These are phyloP conservation scores for Bubalus kerabau DNA, from an alignment of 2,113 vertebrate genomes.

Conservation along the genomic window DNA sequence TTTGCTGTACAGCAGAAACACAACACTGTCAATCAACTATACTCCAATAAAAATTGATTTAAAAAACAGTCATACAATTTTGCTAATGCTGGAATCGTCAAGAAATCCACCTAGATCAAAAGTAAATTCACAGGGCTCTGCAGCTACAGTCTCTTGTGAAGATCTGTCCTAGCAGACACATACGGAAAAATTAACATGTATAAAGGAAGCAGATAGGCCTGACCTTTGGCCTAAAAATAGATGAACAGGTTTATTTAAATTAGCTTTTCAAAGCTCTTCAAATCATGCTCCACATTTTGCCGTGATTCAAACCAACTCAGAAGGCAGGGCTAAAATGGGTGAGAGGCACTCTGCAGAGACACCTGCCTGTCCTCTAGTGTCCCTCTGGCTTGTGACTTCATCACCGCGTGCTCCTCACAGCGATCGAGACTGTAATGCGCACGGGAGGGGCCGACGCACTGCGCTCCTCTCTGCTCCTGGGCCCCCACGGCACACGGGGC, in stretches of 20 bases:
- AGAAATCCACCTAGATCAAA: neutral
- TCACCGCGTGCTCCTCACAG: neutral
- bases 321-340: neutral
- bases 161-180: neutral
- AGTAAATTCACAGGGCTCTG: neutral
- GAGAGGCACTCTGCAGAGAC: neutral
- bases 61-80: neutral
- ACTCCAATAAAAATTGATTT: neutral
- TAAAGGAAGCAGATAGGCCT: neutral
- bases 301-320: neutral
- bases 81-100: neutral
- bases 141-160: neutral
- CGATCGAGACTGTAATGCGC: neutral
- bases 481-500: accelerated
- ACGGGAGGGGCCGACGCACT: accelerated
- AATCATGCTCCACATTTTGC: neutral
- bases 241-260: neutral
- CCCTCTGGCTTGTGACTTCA: neutral
- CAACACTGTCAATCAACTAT: neutral
- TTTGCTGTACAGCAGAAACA: neutral
- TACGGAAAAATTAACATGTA: neutral
- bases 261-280: neutral
- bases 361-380: neutral
- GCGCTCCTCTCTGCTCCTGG: neutral
- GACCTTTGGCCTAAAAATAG: neutral